Conservation (phyloP, 2,888 invertebrate genomes). For the Pelosia muscerda region DNA sequence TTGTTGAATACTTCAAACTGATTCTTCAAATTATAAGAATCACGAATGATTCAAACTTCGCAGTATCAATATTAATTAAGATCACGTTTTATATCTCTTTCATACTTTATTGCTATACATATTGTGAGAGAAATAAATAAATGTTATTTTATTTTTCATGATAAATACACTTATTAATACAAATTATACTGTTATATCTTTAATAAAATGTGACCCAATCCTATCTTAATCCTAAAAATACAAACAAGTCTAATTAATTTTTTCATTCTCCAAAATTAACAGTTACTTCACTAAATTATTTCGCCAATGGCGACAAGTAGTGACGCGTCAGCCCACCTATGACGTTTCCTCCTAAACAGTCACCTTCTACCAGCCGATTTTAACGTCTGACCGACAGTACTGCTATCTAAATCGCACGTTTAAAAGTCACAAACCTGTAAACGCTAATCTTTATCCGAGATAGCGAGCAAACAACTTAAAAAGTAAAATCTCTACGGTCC, state of each 20-base stretch:
- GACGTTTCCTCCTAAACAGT: background rate
- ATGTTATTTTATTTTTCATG: no score
- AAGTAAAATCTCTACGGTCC: conserved; percentile 23
- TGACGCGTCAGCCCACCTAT: conserved; percentile 21
- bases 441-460: conserved; percentile 37
- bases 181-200: background rate
- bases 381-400: conserved; percentile 1
- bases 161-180: background rate
- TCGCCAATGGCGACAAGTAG: conserved; percentile 6
- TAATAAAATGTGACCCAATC: background rate
- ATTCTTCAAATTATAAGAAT: background rate
- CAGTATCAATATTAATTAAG: background rate
- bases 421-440: conserved; percentile 28
- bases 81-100: background rate
- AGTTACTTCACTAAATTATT: background rate
- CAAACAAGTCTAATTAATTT: conserved; percentile 16
- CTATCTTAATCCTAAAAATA: conserved; percentile 20
- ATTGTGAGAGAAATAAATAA: background rate
- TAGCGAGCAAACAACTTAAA: conserved; percentile 33
- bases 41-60: background rate
- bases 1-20: background rate
- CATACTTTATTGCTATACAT: background rate
- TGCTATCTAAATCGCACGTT: conserved; percentile 15
- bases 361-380: background rate
- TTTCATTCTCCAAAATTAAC: background rate